phyloP scores from a whole-genome alignment of 2,113 vertebrate genomes.

The Paedocypris sp. region DNA sequence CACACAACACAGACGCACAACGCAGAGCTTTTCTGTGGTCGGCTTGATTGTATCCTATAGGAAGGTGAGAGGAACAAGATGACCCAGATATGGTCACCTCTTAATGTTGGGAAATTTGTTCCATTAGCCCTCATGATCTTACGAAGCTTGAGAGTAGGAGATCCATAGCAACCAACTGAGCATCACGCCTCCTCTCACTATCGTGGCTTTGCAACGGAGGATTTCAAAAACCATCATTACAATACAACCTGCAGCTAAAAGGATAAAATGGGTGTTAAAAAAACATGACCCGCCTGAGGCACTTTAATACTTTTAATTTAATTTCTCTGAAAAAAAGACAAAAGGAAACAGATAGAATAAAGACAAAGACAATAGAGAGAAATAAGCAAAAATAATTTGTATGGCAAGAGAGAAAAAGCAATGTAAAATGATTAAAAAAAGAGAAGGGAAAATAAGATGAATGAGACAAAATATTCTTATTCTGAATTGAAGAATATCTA shows the following conservation, averaged over 20 bases:
- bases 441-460: too few species aligned
- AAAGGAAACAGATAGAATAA: background rate
- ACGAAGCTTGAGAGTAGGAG: background rate
- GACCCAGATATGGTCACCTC: constrained; percentile 13
- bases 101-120: constrained; percentile 18
- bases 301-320: background rate
- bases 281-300: background rate
- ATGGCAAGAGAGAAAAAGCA: too few species aligned
- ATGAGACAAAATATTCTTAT: too few species aligned
- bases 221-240: background rate
- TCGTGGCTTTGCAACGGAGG: background rate
- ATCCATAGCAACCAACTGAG: background rate
- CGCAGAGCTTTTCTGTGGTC: background rate
- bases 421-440: too few species aligned
- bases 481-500: too few species aligned
- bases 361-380: background rate
- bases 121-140: constrained; percentile 19
- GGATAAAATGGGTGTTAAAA: background rate
- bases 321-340: background rate
- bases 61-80: constrained; percentile 11
- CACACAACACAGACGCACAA: background rate
- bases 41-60: constrained; percentile 1
- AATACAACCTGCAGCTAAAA: background rate
- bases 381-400: too few species aligned
- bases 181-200: background rate